Base-by-base conservation (phyloP, 2,797 vertebrate genomes). In the Agapornis canus region DNA sequence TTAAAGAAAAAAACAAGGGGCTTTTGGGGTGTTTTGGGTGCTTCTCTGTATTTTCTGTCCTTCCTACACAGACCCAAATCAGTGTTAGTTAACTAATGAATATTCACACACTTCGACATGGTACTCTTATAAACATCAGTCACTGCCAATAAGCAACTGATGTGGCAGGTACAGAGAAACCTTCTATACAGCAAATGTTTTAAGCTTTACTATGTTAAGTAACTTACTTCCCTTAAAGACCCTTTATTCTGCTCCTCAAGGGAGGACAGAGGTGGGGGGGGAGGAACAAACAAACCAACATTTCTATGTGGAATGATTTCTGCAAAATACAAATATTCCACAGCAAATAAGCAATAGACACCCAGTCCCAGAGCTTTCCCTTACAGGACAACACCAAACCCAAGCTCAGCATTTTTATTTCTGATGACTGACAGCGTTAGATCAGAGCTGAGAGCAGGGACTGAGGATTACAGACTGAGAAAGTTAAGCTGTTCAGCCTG, bases 391-490 rank as follows among this genome's bases (percentile, higher is more conserved):
- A 56, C 0, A 18, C 23, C 66, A 66, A 66, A 25, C 2, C 2
- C 42, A 40, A 48, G 6, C 11, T 63, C 57, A 11, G 22, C 19
- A 3, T 25, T 40, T 66, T 16, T 3, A 40, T 27, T 48, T 21
- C 16, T 47, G 29, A 13, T 2, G 40, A 22, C 10, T 18, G 21
- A 5, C 69, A 17, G 45, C 0, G 8, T 8, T 39, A 2, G 23
- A 39, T 23, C 59, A 49, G 23, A 35, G 37, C 66, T 13, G 29
- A 19, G 13, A 0, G 0, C 10, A 49, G 29, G 18, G 37, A 14
- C 23, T 14, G 9, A 32, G 52, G n/a, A 32, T 32, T 56, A 40
- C 9, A n/a, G 26, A 31, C 19, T n/a, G 52, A 54, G 31, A 54
- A 54, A n/a, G 19, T n/a, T 54, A 35, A 35, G 31, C 52, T 54